Evolutionary conservation across 2,797 vertebrate genomes (phyloP).

Genomic region (Diceros bicornis): DNA sequence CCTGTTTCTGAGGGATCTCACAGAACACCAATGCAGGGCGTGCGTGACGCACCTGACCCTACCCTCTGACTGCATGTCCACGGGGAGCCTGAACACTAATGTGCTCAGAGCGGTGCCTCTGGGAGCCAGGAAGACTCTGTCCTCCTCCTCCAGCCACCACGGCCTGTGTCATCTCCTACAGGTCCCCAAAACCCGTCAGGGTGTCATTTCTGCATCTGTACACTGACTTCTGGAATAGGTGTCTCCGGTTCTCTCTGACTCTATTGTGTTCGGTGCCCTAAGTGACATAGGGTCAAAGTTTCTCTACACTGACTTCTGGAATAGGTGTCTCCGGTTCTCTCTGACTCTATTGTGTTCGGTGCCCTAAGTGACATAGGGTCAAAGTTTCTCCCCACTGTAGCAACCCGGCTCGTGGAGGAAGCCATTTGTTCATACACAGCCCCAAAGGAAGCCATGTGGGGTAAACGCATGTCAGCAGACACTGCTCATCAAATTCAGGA

Average conservation of each 20-base stretch:
- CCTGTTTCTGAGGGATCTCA: neutral
- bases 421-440: neutral
- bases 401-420: neutral
- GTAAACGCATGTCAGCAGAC: rapidly evolving
- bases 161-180: neutral
- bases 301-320: neutral
- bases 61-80: rapidly evolving
- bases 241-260: neutral
- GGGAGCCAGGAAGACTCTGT: neutral
- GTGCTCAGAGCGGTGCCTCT: neutral
- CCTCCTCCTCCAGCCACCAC: neutral
- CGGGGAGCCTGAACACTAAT: neutral
- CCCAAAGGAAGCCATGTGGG: neutral
- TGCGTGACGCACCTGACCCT: rapidly evolving
- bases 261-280: neutral
- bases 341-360: neutral
- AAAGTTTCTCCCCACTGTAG: neutral
- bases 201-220: rapidly evolving
- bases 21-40: too few species aligned
- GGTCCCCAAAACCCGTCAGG: neutral
- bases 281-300: neutral
- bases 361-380: neutral
- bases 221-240: neutral
- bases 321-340: neutral
- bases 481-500: rapidly evolving